Evolutionary conservation across 2,113 vertebrate species (phyloP).

Genomic region (Crotalus helleri): DNA sequence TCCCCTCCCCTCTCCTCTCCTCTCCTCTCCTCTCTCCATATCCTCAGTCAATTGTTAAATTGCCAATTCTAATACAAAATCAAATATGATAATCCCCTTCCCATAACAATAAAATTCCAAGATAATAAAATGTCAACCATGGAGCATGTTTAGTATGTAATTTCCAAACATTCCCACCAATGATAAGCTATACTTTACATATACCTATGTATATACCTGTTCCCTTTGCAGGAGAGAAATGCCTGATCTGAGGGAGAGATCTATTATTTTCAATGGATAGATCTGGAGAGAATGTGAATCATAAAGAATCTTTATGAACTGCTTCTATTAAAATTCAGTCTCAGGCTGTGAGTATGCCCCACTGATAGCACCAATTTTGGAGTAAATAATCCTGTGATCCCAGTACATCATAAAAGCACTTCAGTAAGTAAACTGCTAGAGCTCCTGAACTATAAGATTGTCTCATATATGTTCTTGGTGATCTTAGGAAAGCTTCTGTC

Average conservation of each 20-base stretch:
- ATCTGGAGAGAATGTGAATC: not conserved
- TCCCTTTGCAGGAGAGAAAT: not conserved
- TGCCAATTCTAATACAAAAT: too few relatives aligned
- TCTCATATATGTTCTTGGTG: not conserved
- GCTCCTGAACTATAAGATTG: not conserved
- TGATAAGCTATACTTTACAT: not conserved
- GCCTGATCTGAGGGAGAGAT: not conserved
- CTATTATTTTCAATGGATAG: not conserved
- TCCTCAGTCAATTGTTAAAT: too few relatives aligned
- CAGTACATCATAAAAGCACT: not conserved
- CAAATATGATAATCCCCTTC: too few relatives aligned
- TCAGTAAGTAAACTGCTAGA: not conserved
- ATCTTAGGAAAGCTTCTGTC: not conserved
- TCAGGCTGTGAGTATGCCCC: not conserved
- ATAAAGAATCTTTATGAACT: not conserved
- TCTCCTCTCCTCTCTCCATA: too few relatives aligned
- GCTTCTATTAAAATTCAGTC: not conserved
- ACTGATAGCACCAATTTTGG: not conserved
- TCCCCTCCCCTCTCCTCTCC: too few relatives aligned
- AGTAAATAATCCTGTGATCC: not conserved
- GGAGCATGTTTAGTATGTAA: not conserved
- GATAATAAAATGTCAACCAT: too few relatives aligned
- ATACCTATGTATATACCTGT: not conserved
- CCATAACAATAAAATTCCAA: too few relatives aligned
- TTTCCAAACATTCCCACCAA: not conserved